Evolutionary conservation across 1,140 invertebrate genomes (phyloP), one percentile per base, ranked within the genome.

Genomic region (Hormaphis cornu): DNA sequence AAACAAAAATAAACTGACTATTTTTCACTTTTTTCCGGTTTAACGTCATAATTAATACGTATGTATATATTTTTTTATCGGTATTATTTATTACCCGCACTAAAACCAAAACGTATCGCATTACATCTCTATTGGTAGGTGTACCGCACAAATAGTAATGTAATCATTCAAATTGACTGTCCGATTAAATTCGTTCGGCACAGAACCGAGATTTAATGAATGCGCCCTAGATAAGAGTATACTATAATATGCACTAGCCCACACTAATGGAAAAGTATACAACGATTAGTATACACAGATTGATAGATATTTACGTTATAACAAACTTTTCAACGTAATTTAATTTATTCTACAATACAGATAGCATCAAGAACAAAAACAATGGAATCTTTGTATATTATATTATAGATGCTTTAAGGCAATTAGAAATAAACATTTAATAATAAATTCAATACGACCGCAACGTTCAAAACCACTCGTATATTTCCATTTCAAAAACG

Each of bases 381-480:
- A 63, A 63, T 63, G 58, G 40, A 8, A 40, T n/a, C n/a, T n/a
- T n/a, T n/a, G n/a, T 14, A 40, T 40, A 40, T 40, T 8, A 14
- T 8, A 14, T 7, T 40, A 40, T 44, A 30, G 26, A 46, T 30
- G 58, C 58, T 63, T 46, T 46, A 30, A 46, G 58, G 26, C 58
- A 24, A 63, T 63, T 46, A n/a, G 24, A 61, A 61, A 61, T 44
- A 44, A 63, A 6, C 40, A 30, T 48, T 33, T 63, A 63, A 66
- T 50, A 46, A 50, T 28, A 28, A 66, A 14, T 66, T 40, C 20
- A 37, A 61, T 46, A 28, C 40, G 46, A 30, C 24, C 40, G 16
- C 20, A n/a, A 58, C 24, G 33, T 37, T 58, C n/a, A 24, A 58
- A 58, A 40, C 2, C 20, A 40, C n/a, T n/a, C n/a, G n/a, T n/a